Evolutionary conservation across 2,113 vertebrate species (phyloP).

Genomic region (Cyprinodon tularosa): DNA sequence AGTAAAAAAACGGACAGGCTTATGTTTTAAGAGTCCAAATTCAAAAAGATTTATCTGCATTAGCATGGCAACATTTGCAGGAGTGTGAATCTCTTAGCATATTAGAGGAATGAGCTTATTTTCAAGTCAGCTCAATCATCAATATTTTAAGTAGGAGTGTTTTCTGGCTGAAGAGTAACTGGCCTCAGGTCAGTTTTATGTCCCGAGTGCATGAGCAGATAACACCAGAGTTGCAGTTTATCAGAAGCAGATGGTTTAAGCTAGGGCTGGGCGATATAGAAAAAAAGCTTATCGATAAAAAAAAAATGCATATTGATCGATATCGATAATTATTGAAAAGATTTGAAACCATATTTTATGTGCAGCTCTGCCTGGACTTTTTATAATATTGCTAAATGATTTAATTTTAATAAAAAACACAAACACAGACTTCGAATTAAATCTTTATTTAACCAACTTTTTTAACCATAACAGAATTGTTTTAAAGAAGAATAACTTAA

Average conservation of each 20-base stretch:
- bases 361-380: too few relatives aligned
- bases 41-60: not conserved
- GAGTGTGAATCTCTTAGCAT: not conserved
- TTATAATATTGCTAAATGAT: too few relatives aligned
- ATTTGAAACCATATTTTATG: too few relatives aligned
- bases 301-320: too few relatives aligned
- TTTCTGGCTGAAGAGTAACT: slow-evolving; percentile 1
- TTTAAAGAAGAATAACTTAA: too few relatives aligned
- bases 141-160: not conserved
- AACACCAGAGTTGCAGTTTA: slow-evolving; percentile 34
- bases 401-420: too few relatives aligned
- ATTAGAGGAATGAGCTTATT: not conserved
- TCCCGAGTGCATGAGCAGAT: slow-evolving; percentile 39
- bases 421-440: too few relatives aligned
- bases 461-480: too few relatives aligned
- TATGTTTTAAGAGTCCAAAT: not conserved
- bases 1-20: not conserved
- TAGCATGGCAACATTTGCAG: not conserved
- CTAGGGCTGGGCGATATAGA: too few relatives aligned
- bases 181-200: slow-evolving; percentile 36
- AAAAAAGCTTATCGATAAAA: too few relatives aligned
- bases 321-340: too few relatives aligned
- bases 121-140: not conserved
- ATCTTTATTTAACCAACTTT: too few relatives aligned
- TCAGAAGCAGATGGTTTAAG: slow-evolving; percentile 37